Evolutionary conservation across 2,113 vertebrate species (phyloP).

Genomic region (Cyprinodon brontotheroides): DNA sequence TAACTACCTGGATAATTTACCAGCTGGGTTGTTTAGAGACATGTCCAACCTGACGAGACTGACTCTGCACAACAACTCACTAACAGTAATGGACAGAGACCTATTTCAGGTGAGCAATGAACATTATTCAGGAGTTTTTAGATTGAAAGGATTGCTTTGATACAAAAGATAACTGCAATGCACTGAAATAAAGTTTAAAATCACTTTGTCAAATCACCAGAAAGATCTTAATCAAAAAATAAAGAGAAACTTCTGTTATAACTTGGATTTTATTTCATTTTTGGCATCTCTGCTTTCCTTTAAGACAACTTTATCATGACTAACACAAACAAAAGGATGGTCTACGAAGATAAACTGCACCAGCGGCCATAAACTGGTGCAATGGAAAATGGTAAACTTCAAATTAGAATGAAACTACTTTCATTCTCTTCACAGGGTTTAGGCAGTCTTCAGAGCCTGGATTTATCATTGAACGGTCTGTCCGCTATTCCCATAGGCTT

Average conservation of each 20-base stretch:
- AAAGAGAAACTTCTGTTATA: neutral
- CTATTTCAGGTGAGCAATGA: constrained; percentile 81
- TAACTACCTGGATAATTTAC: constrained; percentile 96
- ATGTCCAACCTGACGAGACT: constrained; percentile 91
- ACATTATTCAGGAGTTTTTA: neutral
- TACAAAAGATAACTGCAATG: neutral
- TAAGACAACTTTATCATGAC: constrained; percentile 11
- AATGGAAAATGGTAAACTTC: neutral
- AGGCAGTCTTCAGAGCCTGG: constrained; percentile 85
- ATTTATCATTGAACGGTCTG: constrained; percentile 93
- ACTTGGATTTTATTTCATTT: neutral
- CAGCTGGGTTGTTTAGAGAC: constrained; percentile 86
- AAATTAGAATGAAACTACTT: neutral
- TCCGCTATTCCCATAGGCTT: constrained; percentile 88
- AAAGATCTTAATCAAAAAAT: neutral
- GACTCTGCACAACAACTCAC: constrained; percentile 94
- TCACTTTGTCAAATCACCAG: neutral
- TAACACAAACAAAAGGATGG: constrained; percentile 20
- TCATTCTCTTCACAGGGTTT: constrained; percentile 69
- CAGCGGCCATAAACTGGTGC: neutral
- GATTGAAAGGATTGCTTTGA: neutral
- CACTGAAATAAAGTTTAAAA: neutral
- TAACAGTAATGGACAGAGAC: constrained; percentile 89
- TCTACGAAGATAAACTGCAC: constrained; percentile 14
- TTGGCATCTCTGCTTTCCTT: neutral